Evolutionary conservation across 2,113 vertebrate species (phyloP), one percentile per base, ranked within the genome.

Genomic region (Morone chrysops): DNA sequence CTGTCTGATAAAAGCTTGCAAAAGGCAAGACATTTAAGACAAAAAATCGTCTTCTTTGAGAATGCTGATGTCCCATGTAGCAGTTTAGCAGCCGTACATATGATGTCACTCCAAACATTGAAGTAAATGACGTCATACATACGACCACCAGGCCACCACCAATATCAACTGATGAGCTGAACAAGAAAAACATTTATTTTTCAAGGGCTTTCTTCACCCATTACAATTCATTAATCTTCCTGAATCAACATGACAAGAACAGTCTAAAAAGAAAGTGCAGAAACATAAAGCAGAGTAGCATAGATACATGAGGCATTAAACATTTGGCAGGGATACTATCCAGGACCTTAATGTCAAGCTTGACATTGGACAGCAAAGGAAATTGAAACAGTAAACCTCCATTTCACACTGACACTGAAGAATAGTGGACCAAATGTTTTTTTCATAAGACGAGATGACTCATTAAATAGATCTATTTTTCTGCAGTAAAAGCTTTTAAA

Each of bases 61-160:
- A 90, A 91, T 71, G 91, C 61, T 83, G 97, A 96, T 90, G 97
- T 96, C 92, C 87, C 89, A 93, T 96, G 96, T 95, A 96, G 96
- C 96, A 97, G 97, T 97, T 98, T 97, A 98, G 97, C 96, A 95
- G 96, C 95, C 96, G 96, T 97, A 98, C 96, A 97, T 97, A 97
- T 97, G 97, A 97, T 97, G 97, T 98, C 97, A 99, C 97, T 98
- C 96, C 96, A 96, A 96, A 94, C 94, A 95, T 90, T 95, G 95
- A 96, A 97, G 97, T 96, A 97, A 97, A 97, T 98, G 97, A 96
- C 97, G 94, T 97, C 97, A 97, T 97, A 97, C 95, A 98, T 98
- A 98, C 95, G 96, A 97, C 97, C 95, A 96, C 97, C 96, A 97
- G 96, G 96, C 97, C 95, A 97, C 96, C 96, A 96, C 97, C 90